A percentile compares a stretch with the other conserved stretches of the same genome.
Conservation (phyloP, 1,140 invertebrate species). For the Nasonia giraulti region DNA sequence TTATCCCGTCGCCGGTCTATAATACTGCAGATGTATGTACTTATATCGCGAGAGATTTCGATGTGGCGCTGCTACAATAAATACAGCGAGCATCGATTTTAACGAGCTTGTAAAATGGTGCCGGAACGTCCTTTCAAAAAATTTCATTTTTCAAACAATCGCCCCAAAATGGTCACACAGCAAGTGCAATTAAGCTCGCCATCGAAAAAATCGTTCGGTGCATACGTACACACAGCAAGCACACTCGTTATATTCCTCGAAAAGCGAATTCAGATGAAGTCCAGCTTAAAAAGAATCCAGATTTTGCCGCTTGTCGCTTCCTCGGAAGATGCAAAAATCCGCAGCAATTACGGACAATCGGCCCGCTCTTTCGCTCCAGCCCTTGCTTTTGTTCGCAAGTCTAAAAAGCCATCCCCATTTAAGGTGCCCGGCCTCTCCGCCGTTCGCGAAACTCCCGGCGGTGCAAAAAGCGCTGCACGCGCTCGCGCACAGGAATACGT, state of each 20-base stretch:
- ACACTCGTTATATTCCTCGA: neutral
- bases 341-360: conserved; percentile 36
- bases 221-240: neutral
- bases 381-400: neutral
- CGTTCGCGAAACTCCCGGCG: neutral
- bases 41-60: neutral
- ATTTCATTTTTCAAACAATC: neutral
- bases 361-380: neutral
- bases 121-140: neutral
- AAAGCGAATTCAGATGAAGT: conserved; percentile 3
- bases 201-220: neutral
- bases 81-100: neutral
- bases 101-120: neutral
- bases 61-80: neutral
- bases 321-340: conserved; percentile 46
- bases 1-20: neutral
- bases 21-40: conserved; percentile 8
- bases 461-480: neutral
- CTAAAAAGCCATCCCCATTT: conserved; percentile 44
- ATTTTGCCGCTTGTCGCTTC: conserved; percentile 5
- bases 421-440: conserved; percentile 4
- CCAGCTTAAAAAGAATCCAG: neutral
- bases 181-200: neutral
- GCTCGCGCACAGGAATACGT: too few species aligned
- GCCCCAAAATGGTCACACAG: neutral